A percentile compares a stretch with the other conserved stretches of the same genome.
Evolutionary conservation across 2,888 invertebrate species (phyloP).

Genomic region (Mellilla xanthometata): DNA sequence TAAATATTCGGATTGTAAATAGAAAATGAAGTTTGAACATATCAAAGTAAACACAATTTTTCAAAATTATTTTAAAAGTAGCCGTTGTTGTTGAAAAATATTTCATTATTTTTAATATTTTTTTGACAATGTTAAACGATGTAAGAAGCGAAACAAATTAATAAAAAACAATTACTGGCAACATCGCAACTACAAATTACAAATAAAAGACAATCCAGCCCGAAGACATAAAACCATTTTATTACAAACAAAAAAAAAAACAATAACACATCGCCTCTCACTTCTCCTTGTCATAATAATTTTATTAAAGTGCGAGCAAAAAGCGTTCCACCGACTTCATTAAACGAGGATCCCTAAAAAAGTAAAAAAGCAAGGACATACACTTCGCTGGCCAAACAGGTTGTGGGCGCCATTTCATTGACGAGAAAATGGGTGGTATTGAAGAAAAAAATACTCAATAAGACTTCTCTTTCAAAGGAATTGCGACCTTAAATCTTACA

Average conservation of each 20-base stretch:
- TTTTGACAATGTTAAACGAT: too few relatives aligned
- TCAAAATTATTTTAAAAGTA: too few relatives aligned
- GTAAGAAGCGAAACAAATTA: too few relatives aligned
- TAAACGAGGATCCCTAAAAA: conserved; percentile 29
- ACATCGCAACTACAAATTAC: conserved; percentile 1
- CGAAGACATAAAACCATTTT: conserved; percentile 3
- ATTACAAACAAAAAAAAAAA: background rate
- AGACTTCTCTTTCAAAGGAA: conserved; percentile 10
- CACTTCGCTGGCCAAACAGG: conserved; percentile 47
- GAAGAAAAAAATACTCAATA: conserved; percentile 45
- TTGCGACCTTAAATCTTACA: rapidly evolving
- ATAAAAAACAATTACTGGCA: background rate
- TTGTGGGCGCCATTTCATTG: conserved; percentile 61
- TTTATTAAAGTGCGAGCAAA: too few relatives aligned
- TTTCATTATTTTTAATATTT: too few relatives aligned
- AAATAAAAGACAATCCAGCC: too few relatives aligned
- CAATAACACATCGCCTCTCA: conserved; percentile 4
- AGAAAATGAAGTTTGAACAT: too few relatives aligned
- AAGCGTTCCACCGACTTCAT: conserved; percentile 13
- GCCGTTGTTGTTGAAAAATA: too few relatives aligned
- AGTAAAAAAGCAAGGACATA: conserved; percentile 31
- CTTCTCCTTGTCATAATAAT: conserved; percentile 14
- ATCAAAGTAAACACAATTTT: too few relatives aligned
- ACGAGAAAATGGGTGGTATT: conserved; percentile 51
- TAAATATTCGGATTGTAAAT: too few relatives aligned